Evolutionary conservation across 2,113 vertebrate genomes (phyloP).

Genomic region (Amblyopsis rosae): DNA sequence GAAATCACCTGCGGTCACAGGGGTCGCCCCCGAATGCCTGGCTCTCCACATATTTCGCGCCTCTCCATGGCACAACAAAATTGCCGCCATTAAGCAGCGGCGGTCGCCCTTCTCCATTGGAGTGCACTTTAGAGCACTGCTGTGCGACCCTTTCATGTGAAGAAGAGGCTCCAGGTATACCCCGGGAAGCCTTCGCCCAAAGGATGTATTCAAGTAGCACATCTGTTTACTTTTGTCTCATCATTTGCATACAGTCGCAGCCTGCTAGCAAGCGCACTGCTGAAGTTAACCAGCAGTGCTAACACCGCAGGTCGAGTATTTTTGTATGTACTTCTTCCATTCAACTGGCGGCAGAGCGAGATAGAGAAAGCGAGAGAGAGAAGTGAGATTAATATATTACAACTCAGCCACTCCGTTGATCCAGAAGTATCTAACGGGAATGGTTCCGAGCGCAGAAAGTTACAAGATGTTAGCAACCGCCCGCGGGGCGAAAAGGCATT

Average conservation of each 20-base stretch:
- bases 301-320: conserved; percentile 27
- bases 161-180: conserved; percentile 59
- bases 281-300: conserved; percentile 58
- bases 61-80: conserved; percentile 54
- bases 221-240: conserved; percentile 73
- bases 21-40: conserved; percentile 40
- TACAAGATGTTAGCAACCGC: conserved; percentile 60
- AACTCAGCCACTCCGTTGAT: conserved; percentile 30
- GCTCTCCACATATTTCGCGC: conserved; percentile 48
- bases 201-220: conserved; percentile 66
- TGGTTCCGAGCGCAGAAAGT: conserved; percentile 59
- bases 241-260: conserved; percentile 65
- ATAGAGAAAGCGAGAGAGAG: conserved; percentile 6
- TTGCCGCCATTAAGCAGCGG: conserved; percentile 58
- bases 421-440: conserved; percentile 51
- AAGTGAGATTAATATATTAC: conserved; percentile 47
- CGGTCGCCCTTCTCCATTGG: conserved; percentile 55
- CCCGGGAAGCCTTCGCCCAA: conserved; percentile 38
- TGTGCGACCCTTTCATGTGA: conserved; percentile 20
- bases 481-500: conserved; percentile 37
- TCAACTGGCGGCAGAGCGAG: conserved; percentile 19
- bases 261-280: conserved; percentile 15
- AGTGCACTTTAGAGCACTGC: conserved; percentile 63
- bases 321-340: conserved; percentile 9
- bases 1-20: conserved; percentile 51